phyloP scores from a whole-genome alignment of 2,797 vertebrate genomes.

The Lacerta viridis region DNA sequence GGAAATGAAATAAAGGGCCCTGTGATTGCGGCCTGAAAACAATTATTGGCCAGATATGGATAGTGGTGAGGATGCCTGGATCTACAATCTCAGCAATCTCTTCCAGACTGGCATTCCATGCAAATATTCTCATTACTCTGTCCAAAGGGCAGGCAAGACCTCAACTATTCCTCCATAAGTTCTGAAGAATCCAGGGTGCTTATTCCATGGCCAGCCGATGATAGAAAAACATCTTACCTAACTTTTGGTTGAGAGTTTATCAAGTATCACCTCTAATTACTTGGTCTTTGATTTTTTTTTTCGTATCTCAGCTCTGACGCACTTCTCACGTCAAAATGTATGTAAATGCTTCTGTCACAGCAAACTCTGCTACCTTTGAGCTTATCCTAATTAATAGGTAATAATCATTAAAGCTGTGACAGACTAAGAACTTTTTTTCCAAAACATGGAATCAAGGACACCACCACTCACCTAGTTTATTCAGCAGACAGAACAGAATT shows the following conservation, averaged over 20 bases:
- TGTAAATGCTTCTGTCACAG: not conserved
- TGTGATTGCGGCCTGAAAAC: no score
- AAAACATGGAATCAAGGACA: constrained; percentile 21
- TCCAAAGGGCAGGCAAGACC: not conserved
- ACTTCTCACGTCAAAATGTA: not conserved
- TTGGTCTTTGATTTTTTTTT: not conserved
- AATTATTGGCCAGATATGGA: not conserved
- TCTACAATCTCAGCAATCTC: not conserved
- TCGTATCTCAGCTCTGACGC: constrained; percentile 36
- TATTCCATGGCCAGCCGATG: not conserved
- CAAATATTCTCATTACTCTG: not conserved
- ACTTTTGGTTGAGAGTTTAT: constrained; percentile 3
- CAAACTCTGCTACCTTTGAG: constrained; percentile 38
- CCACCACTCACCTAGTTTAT: not conserved
- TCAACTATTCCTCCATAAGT: not conserved
- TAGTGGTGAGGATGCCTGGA: not conserved
- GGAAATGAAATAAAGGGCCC: no score
- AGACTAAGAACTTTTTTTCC: not conserved
- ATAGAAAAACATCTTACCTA: not conserved
- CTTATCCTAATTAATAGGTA: not conserved
- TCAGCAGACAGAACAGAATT: constrained; percentile 11
- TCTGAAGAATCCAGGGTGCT: constrained; percentile 18
- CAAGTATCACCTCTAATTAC: constrained; percentile 34
- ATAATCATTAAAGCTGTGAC: not conserved
- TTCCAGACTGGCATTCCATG: not conserved